phyloP scores from a whole-genome alignment of 2,888 invertebrate genomes.

The Patella caerulea region DNA sequence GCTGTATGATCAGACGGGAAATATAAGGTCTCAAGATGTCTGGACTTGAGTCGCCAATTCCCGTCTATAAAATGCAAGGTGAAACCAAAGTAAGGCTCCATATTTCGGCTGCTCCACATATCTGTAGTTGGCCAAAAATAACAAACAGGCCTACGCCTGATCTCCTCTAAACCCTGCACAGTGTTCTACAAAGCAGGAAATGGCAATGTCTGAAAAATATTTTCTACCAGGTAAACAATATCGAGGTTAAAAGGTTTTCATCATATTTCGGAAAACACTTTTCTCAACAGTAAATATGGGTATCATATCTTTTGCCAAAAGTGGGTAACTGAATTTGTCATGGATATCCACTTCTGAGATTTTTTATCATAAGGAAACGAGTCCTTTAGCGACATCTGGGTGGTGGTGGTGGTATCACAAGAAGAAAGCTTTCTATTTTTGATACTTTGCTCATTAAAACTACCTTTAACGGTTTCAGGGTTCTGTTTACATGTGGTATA shows the following conservation, averaged over 20 bases:
- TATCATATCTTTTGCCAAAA: too few relatives aligned
- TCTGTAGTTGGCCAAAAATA: not conserved
- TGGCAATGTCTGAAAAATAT: not conserved
- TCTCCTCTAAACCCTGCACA: not conserved
- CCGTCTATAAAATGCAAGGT: not conserved
- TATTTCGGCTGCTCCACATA: constrained; percentile 1
- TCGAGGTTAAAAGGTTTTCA: not conserved
- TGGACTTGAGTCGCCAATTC: not conserved
- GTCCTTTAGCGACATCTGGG: too few relatives aligned
- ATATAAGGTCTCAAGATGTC: not conserved
- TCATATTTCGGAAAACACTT: too few relatives aligned
- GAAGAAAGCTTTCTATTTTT: too few relatives aligned
- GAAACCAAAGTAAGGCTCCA: not conserved
- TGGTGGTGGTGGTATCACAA: too few relatives aligned
- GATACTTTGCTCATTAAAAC: too few relatives aligned
- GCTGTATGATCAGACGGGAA: not conserved
- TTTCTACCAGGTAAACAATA: not conserved
- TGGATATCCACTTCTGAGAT: too few relatives aligned
- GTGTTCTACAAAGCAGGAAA: not conserved
- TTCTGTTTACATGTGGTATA: too few relatives aligned
- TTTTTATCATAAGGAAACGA: too few relatives aligned
- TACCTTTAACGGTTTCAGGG: too few relatives aligned
- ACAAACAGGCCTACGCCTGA: not conserved
- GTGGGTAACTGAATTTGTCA: too few relatives aligned
- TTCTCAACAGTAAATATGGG: too few relatives aligned